Evolutionary conservation across 1,140 invertebrate species (phyloP).

Genomic region (Drosophila baimaii): DNA sequence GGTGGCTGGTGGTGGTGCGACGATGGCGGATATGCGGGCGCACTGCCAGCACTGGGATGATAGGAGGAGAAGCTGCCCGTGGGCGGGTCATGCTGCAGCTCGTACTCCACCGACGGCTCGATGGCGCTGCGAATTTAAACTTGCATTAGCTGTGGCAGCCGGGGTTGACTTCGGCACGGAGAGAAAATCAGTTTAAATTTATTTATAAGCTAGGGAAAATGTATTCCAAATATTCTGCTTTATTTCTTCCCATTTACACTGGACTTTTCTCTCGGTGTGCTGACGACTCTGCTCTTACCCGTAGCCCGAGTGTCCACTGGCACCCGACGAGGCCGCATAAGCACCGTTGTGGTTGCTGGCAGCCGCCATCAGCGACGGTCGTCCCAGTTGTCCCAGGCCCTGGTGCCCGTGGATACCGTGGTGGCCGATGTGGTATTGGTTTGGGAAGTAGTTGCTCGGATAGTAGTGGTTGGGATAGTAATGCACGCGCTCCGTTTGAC

Average conservation of each 20-base stretch:
- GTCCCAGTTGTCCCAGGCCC: conserved; percentile 45
- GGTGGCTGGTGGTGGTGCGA: conserved; percentile 25
- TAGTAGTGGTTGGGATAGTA: conserved; percentile 64
- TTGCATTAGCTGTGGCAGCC: conserved; percentile 40
- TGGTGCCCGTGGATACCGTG: conserved; percentile 37
- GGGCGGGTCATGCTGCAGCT: conserved; percentile 55
- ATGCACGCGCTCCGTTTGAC: conserved; percentile 62
- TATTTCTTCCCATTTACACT: neutral
- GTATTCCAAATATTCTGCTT: neutral
- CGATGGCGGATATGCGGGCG: conserved; percentile 54
- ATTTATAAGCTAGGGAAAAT: neutral
- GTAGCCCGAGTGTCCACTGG: conserved; percentile 72
- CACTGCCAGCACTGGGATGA: conserved; percentile 60
- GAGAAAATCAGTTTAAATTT: neutral
- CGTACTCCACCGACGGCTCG: conserved; percentile 70
- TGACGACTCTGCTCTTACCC: conserved; percentile 56
- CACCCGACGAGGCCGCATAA: conserved; percentile 42
- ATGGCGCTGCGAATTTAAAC: conserved; percentile 64
- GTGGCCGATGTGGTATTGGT: conserved; percentile 41
- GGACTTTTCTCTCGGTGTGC: conserved; percentile 11
- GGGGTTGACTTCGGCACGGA: conserved; percentile 7
- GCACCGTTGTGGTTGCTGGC: conserved; percentile 66
- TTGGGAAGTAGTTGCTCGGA: conserved; percentile 41
- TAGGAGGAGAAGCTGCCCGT: conserved; percentile 67
- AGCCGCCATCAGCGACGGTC: conserved; percentile 40